A percentile compares a stretch with the other conserved stretches of the same genome.
Evolutionary conservation across 2,797 vertebrate species (phyloP).

Genomic region (Antrozous pallidus): DNA sequence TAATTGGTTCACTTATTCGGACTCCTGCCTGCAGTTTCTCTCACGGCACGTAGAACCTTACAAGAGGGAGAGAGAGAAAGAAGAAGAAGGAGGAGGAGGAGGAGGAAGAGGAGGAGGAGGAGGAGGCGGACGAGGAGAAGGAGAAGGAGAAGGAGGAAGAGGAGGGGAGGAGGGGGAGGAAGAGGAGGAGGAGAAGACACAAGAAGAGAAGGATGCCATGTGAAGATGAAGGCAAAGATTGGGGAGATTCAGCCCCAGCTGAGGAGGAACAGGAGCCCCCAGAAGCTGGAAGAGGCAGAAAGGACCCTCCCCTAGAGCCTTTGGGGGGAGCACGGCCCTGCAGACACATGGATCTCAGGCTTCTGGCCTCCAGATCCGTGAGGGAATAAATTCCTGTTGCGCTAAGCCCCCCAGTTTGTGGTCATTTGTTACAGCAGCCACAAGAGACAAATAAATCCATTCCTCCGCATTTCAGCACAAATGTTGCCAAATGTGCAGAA

Average conservation of each 20-base stretch:
- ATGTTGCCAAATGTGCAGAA: background rate
- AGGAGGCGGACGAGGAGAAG: background rate
- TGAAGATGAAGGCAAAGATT: background rate
- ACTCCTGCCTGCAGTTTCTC: too few species aligned
- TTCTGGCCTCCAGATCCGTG: background rate
- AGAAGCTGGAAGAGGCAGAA: background rate
- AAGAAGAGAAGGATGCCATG: rapidly evolving
- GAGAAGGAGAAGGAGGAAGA: background rate
- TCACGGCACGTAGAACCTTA: too few species aligned
- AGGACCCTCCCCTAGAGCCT: background rate
- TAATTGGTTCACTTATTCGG: too few species aligned
- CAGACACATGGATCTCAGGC: background rate
- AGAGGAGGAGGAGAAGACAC: too few species aligned
- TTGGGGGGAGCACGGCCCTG: background rate
- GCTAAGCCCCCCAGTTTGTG: background rate
- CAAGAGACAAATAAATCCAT: background rate
- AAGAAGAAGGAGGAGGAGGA: background rate
- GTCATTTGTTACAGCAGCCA: background rate
- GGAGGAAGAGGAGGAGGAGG: background rate
- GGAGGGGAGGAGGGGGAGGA: too few species aligned
- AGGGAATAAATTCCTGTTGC: background rate
- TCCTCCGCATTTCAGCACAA: background rate
- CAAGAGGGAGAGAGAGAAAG: too few species aligned
- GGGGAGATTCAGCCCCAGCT: background rate
- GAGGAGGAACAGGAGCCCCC: background rate